Base-by-base conservation (phyloP, 2,888 invertebrate species). In the Tachina grossa region DNA sequence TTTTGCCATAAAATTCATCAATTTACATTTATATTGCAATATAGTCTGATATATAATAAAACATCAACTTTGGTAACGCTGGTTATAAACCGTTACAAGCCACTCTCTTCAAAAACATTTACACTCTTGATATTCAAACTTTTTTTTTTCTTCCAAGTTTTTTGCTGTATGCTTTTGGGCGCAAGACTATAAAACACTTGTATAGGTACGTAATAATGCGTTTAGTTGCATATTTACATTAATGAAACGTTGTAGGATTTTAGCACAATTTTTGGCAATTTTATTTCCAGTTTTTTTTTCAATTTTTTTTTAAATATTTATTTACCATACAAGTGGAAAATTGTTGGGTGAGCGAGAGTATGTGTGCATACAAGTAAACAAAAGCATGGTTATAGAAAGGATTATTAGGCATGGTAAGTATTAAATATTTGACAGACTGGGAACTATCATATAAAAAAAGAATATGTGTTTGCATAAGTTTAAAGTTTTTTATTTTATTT, bases 211-310 rank as follows among this genome's bases (percentile, higher is more conserved):
- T 13, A 39, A 55, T 47, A 49, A n/a, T 51, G 53, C 16, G 14
- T 53, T 65, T 45, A 10, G 1, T 66, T 6, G 31, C 49, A 66
- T n/a, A 41, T 31, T 31, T 31, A 31, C 39, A n/a, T 39, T 43
- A 5, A 55, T 5, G 2, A 5, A 31, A 55, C n/a, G 14, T 59
- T 43, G 47, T 57, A 13, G 55, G 16, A 19, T 43, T 68, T 59
- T 22, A 39, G 53, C 47, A 43, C 41, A 77, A 68, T 77, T 77
- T 77, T 77, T 77, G 66, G 8, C 68, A 69, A 61, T 68, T 77
- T 63, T 6, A 59, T 65, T 65, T 76, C 31, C 14, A 31, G 31
- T 6, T 31, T 31, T 31, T 31, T 31, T 31, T 31, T 31, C 6
- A 6, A 5, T 0, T 55, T 11, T 55, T 53, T 61, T n/a, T 53